A percentile compares a stretch with the other conserved stretches of the same genome.
Conservation (phyloP, 2,797 vertebrate species). For the Microhierax caerulescens region DNA sequence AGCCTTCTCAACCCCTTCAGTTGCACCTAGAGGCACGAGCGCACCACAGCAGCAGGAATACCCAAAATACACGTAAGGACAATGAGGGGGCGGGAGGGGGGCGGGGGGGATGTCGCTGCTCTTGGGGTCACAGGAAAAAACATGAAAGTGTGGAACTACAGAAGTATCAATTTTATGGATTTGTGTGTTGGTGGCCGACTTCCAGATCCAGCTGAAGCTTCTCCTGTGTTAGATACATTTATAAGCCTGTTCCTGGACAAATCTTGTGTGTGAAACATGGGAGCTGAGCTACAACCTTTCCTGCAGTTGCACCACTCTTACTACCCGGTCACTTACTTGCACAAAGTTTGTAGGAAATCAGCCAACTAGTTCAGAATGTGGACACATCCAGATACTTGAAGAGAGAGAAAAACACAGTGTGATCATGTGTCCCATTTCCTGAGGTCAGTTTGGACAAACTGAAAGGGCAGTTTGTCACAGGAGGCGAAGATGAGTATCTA, state of each 20-base stretch:
- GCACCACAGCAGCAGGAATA: slow-evolving; percentile 1
- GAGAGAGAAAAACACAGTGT: neutral
- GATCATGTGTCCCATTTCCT: neutral
- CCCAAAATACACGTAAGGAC: neutral
- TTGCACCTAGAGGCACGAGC: slow-evolving; percentile 51
- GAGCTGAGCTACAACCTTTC: neutral
- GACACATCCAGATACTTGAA: neutral
- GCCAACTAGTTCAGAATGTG: neutral
- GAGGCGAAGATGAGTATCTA: neutral
- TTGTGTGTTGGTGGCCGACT: neutral
- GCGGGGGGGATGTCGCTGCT: neutral
- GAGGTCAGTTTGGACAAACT: neutral
- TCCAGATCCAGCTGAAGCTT: neutral
- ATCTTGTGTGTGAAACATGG: neutral
- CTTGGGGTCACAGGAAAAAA: neutral
- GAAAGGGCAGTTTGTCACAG: slow-evolving; percentile 11
- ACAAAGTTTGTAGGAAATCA: neutral
- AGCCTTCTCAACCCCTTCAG: neutral
- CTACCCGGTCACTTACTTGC: accelerated
- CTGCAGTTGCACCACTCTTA: neutral
- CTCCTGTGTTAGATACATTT: neutral
- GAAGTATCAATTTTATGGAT: neutral
- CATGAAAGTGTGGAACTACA: accelerated
- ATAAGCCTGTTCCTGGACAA: neutral
- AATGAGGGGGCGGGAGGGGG: neutral